Base-by-base conservation (phyloP, 2,113 vertebrate species). In the Mohoua ochrocephala region DNA sequence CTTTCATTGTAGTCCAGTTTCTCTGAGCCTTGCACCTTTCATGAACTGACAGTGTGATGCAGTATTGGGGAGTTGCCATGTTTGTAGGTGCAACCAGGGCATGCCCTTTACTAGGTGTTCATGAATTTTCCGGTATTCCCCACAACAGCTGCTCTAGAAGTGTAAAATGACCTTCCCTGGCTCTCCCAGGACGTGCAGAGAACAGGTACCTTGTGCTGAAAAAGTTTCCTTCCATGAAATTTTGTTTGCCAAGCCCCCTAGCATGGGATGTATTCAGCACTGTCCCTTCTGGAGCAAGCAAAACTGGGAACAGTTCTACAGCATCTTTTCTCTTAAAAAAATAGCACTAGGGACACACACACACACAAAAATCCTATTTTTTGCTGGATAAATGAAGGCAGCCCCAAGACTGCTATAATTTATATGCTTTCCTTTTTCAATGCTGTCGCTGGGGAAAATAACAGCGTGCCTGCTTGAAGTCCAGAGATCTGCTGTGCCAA, bases 401-500 rank as follows among this genome's bases (percentile, higher is more conserved):
- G 54, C 7, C 37, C 64, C 35, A 37, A 69, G 76, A 77, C 35
- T 84, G 21, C 54, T 80, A 3, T 80, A 45, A 91, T 67, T 84
- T 70, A 47, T 69, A 53, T 12, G 23, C 18, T 80, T 86, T 85
- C 54, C 18, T 69, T 65, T 82, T 24, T 59, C 2, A 2, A 0
- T 89, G 68, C 63, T 88, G 41, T 93, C 4, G 0, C 91, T 86
- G 83, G 64, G 75, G 71, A 67, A 91, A 69, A 50, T 33, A 75
- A 30, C 61, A 73, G 54, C 0, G 0, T 60, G 91, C 45, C 45
- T 86, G 35, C 77, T 89, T 1, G 2, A 52, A 9, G 10, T 68
- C 90, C 59, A 84, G 84, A 56, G 60, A 78, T 57, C 52, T 45
- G 31, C 84, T 84, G 50, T 78, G 77, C 89, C 81, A 89, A 78